phyloP scores from a whole-genome alignment of 2,797 vertebrate species.

The Buceros bicornis region DNA sequence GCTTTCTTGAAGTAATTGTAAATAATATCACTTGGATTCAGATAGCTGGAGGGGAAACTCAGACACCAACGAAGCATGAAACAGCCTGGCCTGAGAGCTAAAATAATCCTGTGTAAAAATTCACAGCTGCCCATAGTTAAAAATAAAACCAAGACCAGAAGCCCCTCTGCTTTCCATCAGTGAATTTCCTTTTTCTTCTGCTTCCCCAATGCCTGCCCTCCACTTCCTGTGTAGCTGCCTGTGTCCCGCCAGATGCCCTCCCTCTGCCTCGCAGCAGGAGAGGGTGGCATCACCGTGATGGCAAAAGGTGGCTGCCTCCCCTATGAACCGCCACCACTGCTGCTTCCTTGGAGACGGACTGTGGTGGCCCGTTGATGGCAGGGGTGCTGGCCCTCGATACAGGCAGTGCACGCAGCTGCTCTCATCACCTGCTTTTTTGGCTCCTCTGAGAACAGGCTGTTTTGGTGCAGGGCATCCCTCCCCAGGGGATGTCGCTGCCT shows the following conservation, averaged over 20 bases:
- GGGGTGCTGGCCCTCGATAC: fast-evolving
- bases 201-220: neutral
- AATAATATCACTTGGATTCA: conserved; percentile 56
- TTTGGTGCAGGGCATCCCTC: neutral
- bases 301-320: neutral
- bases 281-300: fast-evolving
- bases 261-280: neutral
- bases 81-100: neutral
- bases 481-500: fast-evolving
- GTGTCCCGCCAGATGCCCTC: neutral
- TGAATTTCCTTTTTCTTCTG: conserved; percentile 19
- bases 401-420: fast-evolving
- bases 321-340: fast-evolving
- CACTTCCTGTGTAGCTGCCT: neutral
- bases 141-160: conserved; percentile 31
- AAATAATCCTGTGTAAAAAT: conserved; percentile 44
- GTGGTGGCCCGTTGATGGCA: fast-evolving
- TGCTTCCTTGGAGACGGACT: fast-evolving
- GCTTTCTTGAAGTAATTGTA: conserved; percentile 61
- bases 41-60: conserved; percentile 37
- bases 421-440: neutral
- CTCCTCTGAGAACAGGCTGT: neutral
- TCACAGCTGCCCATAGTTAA: conserved; percentile 6
- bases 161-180: neutral
- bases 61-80: neutral